Evolutionary conservation across 2,113 vertebrate genomes (phyloP).

Genomic region (Pelecanus crispus): DNA sequence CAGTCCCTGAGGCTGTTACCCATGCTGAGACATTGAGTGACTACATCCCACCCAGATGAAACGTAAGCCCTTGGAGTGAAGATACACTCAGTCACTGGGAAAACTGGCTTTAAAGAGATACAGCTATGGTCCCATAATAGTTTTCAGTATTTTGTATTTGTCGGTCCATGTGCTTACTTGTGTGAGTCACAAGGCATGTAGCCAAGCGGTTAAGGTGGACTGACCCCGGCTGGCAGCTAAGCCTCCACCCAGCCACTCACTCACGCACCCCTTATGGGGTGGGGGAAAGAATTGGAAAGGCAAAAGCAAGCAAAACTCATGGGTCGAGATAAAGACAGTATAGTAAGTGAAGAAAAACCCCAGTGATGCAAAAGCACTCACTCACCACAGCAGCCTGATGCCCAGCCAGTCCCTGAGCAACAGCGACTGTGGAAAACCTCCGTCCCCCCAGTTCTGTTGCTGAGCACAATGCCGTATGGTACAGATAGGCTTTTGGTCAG

Average conservation of each 20-base stretch:
- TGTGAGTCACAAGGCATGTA: background rate
- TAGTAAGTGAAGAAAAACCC: background rate
- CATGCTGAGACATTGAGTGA: no score
- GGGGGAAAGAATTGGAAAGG: background rate
- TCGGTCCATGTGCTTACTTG: background rate
- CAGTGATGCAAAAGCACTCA: no score
- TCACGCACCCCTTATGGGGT: accelerated
- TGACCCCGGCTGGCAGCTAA: accelerated
- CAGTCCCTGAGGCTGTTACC: background rate
- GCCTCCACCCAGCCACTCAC: background rate
- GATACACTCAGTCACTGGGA: background rate
- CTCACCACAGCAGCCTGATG: background rate
- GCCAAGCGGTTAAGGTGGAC: background rate
- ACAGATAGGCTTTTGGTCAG: no score
- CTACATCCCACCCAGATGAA: background rate
- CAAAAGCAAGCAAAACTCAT: background rate
- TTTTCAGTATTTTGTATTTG: accelerated
- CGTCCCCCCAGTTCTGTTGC: no score
- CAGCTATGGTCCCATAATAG: background rate
- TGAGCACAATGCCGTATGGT: background rate
- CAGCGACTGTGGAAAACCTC: background rate
- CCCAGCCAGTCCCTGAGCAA: background rate
- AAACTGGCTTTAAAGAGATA: background rate
- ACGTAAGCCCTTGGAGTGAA: accelerated
- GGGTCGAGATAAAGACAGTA: background rate